Evolutionary conservation across 2,888 invertebrate genomes (phyloP), one percentile per base, ranked within the genome.

Genomic region (Conops quadrifasciatus): DNA sequence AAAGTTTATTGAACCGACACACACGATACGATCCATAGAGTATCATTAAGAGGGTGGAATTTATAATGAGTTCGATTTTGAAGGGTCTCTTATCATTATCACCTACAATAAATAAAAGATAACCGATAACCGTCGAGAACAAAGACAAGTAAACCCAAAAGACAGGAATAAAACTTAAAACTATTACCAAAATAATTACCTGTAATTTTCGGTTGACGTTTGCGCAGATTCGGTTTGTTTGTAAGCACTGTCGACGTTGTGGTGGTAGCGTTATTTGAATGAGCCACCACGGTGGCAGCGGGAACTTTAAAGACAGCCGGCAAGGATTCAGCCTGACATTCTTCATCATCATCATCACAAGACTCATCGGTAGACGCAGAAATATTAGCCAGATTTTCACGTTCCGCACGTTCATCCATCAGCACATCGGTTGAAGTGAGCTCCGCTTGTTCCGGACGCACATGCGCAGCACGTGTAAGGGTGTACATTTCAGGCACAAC

Each of bases 191-290:
- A 49, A 21, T 68, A 78, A 81, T 81, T 80, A 86, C 86, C 86
- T 83, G 86, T 86, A 77, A 86, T 86, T 82, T 86, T 86, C 4
- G 80, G 84, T 74, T 86, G 86, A 71, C 85, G 81, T 82, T 85
- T 78, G 73, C 71, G 80, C 72, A 71, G 75, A 66, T 71, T 78
- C 74, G 71, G 77, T 71, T 72, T 77, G 68, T 63, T 67, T 59
- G 72, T 65, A 13, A 72, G 71, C 60, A 75, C 72, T 11, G 71
- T 64, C 51, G 74, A 43, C n/a, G 71, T 71, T 9, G 74, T 68
- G 60, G 74, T 68, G 60, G 36, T 36, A 36, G 36, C 36, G 9
- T 7, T 36, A 36, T 76, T 75, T 2, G 59, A 53, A 13, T 53
- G 45, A 16, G 66, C 60, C 9, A 30, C 28, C 19, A 62, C 59